Evolutionary conservation across 2,113 vertebrate genomes (phyloP).

Genomic region (Muntiacus muntjak): DNA sequence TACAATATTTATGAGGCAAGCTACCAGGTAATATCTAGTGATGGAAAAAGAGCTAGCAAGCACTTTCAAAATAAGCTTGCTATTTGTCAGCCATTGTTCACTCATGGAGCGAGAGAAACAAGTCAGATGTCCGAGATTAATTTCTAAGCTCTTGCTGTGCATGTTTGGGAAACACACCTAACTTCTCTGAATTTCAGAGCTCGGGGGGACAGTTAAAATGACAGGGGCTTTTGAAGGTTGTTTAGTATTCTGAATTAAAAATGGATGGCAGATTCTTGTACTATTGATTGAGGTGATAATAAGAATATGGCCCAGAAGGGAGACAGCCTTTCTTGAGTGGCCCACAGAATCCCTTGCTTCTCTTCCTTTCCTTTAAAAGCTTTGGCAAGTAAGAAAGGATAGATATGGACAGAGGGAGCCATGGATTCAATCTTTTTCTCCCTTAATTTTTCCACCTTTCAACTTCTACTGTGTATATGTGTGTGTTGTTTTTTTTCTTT

Average conservation of each 20-base stretch:
- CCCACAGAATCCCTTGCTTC: background rate
- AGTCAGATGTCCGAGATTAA: background rate
- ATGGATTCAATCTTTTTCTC: background rate
- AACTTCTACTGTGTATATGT: background rate
- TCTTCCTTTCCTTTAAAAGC: background rate
- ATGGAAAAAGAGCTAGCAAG: constrained; percentile 64
- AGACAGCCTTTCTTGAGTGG: background rate
- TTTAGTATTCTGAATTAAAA: background rate
- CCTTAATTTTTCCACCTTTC: background rate
- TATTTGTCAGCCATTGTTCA: constrained; percentile 40
- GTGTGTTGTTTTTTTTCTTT: background rate
- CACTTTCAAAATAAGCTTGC: constrained; percentile 63
- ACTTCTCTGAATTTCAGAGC: background rate
- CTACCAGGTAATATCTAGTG: constrained; percentile 61
- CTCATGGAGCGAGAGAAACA: background rate
- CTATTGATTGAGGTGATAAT: background rate
- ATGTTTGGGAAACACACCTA: background rate
- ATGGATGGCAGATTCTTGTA: background rate
- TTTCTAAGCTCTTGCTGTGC: background rate
- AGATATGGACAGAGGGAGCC: background rate
- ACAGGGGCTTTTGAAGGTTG: background rate
- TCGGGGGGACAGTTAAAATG: background rate
- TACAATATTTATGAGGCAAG: constrained; percentile 72
- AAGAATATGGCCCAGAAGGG: background rate
- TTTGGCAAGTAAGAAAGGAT: background rate